phyloP scores from a whole-genome alignment of 2,797 vertebrate species.

The Falco peregrinus region DNA sequence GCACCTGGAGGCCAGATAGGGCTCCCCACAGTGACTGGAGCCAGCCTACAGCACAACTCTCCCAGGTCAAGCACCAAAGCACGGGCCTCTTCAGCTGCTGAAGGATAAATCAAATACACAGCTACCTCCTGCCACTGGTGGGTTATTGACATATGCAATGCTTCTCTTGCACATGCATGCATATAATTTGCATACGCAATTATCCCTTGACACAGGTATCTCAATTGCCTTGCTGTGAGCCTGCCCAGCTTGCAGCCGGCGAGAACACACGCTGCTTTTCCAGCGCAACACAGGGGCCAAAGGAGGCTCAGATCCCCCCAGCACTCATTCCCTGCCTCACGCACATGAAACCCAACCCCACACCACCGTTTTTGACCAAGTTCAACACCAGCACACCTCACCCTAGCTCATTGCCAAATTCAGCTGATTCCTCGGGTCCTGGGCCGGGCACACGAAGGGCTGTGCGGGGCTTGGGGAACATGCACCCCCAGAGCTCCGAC shows the following conservation, averaged over 20 bases:
- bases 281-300: too few relatives aligned
- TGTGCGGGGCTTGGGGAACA: not conserved
- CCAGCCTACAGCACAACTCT: not conserved
- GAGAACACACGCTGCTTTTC: not conserved
- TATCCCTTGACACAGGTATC: not conserved
- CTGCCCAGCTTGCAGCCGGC: not conserved
- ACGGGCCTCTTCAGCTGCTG: not conserved
- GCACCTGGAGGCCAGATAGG: too few relatives aligned
- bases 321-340: too few relatives aligned
- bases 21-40: not conserved
- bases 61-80: not conserved
- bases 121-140: not conserved
- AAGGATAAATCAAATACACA: not conserved
- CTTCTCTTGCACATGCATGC: rapidly evolving
- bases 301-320: not conserved
- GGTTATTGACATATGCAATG: not conserved
- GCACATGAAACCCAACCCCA: too few relatives aligned
- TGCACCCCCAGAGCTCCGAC: not conserved
- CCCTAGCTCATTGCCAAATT: not conserved
- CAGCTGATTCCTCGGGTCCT: rapidly evolving
- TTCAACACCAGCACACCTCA: not conserved
- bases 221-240: not conserved
- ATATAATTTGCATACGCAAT: not conserved
- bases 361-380: not conserved
- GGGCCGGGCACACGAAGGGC: not conserved